Conservation (phyloP, 1,140 invertebrate species). For the Hestina assimilis region DNA sequence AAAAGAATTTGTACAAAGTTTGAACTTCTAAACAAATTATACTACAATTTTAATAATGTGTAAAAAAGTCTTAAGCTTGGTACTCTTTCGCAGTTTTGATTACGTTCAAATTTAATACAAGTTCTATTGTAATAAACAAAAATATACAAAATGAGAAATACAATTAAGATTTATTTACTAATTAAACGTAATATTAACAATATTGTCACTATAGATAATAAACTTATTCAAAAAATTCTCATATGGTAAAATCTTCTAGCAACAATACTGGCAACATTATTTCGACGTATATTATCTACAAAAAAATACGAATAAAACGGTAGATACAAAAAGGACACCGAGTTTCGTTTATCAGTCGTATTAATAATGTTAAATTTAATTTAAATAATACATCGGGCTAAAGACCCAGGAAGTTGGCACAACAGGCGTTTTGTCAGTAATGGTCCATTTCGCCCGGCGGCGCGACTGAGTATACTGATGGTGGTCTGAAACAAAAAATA, state of each 20-base stretch:
- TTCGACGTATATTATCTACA: conserved; percentile 20
- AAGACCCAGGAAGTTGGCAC: conserved; percentile 49
- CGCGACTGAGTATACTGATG: conserved; percentile 67
- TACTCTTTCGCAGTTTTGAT: too few species aligned
- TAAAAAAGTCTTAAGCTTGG: too few species aligned
- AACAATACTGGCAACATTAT: conserved; percentile 27
- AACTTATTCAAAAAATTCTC: conserved; percentile 13
- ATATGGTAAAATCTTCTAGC: conserved; percentile 9
- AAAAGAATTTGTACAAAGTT: not conserved
- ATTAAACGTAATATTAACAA: conserved; percentile 9
- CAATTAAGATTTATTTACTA: conserved; percentile 2
- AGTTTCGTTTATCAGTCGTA: conserved; percentile 43
- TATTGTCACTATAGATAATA: conserved; percentile 18
- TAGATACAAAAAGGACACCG: conserved; percentile 34
- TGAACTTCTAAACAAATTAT: too few species aligned
- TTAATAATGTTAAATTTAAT: conserved; percentile 32
- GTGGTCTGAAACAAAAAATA: conserved; percentile 52
- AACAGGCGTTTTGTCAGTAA: conserved; percentile 54
- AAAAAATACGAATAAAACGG: conserved; percentile 21
- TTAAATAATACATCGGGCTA: conserved; percentile 30
- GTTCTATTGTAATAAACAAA: not conserved
- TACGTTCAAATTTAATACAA: too few species aligned
- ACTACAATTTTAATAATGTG: too few species aligned
- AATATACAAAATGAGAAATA: not conserved
- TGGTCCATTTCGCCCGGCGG: conserved; percentile 60